A percentile compares a stretch with the other conserved stretches of the same genome.
phyloP scores from a whole-genome alignment of 2,888 invertebrate genomes.

The Cerastis rubricosa region DNA sequence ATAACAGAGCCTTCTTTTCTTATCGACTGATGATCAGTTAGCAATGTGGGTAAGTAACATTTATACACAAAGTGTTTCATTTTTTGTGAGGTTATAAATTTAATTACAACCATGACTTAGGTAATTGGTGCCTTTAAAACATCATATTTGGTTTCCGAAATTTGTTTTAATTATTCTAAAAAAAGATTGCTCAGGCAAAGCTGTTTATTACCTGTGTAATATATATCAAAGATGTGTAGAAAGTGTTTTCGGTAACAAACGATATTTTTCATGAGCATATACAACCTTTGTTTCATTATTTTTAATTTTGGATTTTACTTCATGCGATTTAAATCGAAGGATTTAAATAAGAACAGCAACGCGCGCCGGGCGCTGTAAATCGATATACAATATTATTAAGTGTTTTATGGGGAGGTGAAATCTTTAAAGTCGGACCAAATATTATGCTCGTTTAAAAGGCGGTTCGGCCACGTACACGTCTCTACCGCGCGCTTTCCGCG shows the following conservation, averaged over 20 bases:
- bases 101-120: constrained; percentile 64
- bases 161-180: constrained; percentile 5
- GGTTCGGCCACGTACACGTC: constrained; percentile 76
- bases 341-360: constrained; percentile 53
- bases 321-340: constrained; percentile 43
- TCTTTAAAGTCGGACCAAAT: constrained; percentile 75
- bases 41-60: constrained; percentile 69
- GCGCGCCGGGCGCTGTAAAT: constrained; percentile 53
- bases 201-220: background rate
- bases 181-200: background rate
- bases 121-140: constrained; percentile 45
- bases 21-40: constrained; percentile 74
- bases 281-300: constrained; percentile 41
- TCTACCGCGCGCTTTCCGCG: constrained; percentile 76
- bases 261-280: constrained; percentile 1
- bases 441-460: constrained; percentile 76
- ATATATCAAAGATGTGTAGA: background rate
- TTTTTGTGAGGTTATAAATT: constrained; percentile 69
- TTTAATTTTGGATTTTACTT: constrained; percentile 39
- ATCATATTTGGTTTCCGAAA: constrained; percentile 37
- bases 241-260: constrained; percentile 2
- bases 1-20: constrained; percentile 70
- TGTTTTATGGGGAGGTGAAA: constrained; percentile 83
- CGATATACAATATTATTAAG: constrained; percentile 79
- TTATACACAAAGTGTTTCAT: constrained; percentile 62